Percentiles rank a stretch among this genome's conserved stretches.
Conservation (phyloP, 2,113 vertebrate genomes). For the Tiliqua scincoides region DNA sequence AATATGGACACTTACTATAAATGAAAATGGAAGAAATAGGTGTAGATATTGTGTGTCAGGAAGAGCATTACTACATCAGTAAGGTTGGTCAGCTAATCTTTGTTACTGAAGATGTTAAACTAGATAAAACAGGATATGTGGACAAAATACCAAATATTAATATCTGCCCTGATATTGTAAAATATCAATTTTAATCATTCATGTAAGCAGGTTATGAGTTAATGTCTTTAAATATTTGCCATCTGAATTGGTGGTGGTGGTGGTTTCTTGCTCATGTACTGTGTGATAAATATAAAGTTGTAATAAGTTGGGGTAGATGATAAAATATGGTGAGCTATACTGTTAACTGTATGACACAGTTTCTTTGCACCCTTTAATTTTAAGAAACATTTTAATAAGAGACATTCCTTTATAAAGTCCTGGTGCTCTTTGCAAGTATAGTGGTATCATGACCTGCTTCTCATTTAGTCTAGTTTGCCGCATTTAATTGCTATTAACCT, state of each 20-base stretch:
- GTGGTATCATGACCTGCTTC: slow-evolving; percentile 84
- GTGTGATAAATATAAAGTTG: slow-evolving; percentile 6
- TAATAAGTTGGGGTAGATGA: slow-evolving; percentile 45
- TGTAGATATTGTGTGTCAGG: background rate
- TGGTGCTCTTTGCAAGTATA: slow-evolving; percentile 81
- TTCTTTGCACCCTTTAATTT: slow-evolving; percentile 44
- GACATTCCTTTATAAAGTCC: slow-evolving; percentile 70
- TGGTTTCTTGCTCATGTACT: slow-evolving; percentile 11
- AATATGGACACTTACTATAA: background rate
- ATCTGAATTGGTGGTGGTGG: background rate
- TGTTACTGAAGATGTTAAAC: background rate
- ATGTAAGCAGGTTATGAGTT: background rate
- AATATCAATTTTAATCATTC: background rate
- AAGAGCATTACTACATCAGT: background rate
- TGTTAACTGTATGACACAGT: slow-evolving; percentile 46
- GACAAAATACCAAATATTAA: background rate
- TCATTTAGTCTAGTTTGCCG: slow-evolving; percentile 86
- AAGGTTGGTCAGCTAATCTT: background rate
- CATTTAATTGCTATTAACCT: slow-evolving; percentile 92
- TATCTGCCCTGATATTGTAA: background rate
- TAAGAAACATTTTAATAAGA: slow-evolving; percentile 70
- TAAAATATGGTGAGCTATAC: slow-evolving; percentile 36
- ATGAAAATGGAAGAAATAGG: background rate
- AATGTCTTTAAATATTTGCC: background rate
- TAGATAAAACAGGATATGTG: background rate